Evolutionary conservation across 2,113 vertebrate species (phyloP).

Genomic region (Lontra canadensis): DNA sequence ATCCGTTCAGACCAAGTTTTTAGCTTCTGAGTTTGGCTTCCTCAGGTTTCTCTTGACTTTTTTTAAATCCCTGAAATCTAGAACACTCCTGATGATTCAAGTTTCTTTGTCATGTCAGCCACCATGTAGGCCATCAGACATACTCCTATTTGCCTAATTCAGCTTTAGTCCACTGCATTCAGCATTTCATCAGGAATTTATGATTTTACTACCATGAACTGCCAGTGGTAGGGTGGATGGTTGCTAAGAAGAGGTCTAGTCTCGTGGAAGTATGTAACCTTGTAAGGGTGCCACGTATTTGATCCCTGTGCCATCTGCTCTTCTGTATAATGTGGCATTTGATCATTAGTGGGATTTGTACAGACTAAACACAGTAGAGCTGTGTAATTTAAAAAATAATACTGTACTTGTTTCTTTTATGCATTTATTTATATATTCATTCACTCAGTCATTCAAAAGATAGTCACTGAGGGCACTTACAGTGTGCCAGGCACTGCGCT

Average conservation of each 20-base stretch:
- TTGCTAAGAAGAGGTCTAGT: neutral
- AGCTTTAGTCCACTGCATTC: neutral
- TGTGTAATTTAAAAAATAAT: neutral
- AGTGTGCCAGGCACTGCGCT: neutral
- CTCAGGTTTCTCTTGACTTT: neutral
- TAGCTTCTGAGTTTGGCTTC: neutral
- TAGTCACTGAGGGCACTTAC: neutral
- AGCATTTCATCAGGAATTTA: neutral
- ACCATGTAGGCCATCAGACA: neutral
- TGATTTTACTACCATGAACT: neutral
- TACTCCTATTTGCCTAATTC: neutral
- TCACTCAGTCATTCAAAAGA: neutral
- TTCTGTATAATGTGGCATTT: neutral
- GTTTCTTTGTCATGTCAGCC: conserved; percentile 8
- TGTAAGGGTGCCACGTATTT: neutral
- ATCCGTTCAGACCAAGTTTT: neutral
- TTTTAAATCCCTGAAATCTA: neutral
- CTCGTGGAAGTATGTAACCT: neutral
- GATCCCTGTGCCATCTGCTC: neutral
- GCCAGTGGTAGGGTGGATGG: neutral
- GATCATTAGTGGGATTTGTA: neutral
- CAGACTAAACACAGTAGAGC: neutral
- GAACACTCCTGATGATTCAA: neutral
- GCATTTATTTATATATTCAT: neutral
- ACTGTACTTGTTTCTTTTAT: neutral